Evolutionary conservation across 2,113 vertebrate genomes (phyloP).

Genomic region (Brachyistius frenatus): DNA sequence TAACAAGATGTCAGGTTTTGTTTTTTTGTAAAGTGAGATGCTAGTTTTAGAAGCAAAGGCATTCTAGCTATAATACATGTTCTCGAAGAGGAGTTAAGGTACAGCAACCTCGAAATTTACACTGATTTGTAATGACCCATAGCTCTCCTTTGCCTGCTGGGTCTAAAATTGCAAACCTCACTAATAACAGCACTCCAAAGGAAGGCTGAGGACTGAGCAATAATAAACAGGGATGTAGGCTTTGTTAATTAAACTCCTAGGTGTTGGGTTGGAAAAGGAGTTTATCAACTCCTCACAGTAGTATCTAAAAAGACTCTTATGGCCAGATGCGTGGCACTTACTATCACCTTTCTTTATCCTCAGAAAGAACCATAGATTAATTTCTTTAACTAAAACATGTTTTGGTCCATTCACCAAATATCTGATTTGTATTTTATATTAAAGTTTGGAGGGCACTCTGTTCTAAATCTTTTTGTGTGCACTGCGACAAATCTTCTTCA

Average conservation of each 20-base stretch:
- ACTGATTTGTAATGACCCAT: slow-evolving; percentile 56
- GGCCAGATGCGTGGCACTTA: too few species aligned
- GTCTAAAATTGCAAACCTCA: slow-evolving; percentile 33
- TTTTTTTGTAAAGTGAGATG: slow-evolving; percentile 3
- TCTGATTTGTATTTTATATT: slow-evolving; percentile 14
- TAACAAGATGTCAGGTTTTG: too few species aligned
- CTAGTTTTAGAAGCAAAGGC: slow-evolving; percentile 25
- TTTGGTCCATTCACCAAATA: slow-evolving; percentile 12
- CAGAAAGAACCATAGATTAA: not conserved
- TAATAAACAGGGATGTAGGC: slow-evolving; percentile 8
- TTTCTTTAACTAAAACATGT: not conserved
- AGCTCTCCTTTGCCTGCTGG: slow-evolving; percentile 45
- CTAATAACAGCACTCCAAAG: slow-evolving; percentile 29
- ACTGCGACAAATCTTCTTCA: slow-evolving; percentile 18
- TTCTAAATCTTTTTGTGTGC: slow-evolving; percentile 17
- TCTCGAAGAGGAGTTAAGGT: slow-evolving; percentile 27
- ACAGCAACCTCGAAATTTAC: slow-evolving; percentile 49
- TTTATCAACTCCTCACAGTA: too few species aligned
- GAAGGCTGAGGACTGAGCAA: slow-evolving; percentile 32
- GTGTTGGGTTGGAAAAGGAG: not conserved
- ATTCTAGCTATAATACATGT: slow-evolving; percentile 13
- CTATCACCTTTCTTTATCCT: too few species aligned
- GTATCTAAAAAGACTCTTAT: not conserved
- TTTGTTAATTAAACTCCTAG: not conserved
- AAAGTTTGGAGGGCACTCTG: not conserved